A percentile compares a stretch with the other conserved stretches of the same genome.
These are phyloP conservation scores for Athalia cordata DNA, from an alignment of 2,888 invertebrate species.

Conservation along the genomic window DNA sequence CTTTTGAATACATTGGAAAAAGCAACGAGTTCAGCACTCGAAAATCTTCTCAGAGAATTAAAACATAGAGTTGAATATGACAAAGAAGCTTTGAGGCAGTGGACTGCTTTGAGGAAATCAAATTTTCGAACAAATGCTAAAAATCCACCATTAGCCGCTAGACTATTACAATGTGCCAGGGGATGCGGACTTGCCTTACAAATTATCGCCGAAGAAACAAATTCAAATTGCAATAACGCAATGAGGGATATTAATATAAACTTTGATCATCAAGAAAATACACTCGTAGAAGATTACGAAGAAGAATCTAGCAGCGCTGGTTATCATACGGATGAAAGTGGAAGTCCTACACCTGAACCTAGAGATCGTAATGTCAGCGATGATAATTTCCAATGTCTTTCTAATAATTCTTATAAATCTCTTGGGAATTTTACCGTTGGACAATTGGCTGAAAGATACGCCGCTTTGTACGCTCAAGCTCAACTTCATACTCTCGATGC, in stretches of 20 bases:
- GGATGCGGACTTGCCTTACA: conserved; percentile 86
- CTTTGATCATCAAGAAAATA: conserved; percentile 64
- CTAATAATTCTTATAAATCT: neutral
- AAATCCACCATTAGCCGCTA: conserved; percentile 75
- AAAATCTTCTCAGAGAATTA: conserved; percentile 84
- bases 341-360: conserved; percentile 69
- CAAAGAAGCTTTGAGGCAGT: conserved; percentile 87
- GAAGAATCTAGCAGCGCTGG: conserved; percentile 68
- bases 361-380: conserved; percentile 39
- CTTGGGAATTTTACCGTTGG: conserved; percentile 55
- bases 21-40: conserved; percentile 78
- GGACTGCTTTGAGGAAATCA: conserved; percentile 76
- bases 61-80: conserved; percentile 91
- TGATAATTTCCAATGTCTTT: conserved; percentile 43
- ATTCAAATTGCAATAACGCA: conserved; percentile 30
- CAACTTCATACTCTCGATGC: conserved; percentile 91
- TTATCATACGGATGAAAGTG: conserved; percentile 70
- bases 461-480: conserved; percentile 88
- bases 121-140: conserved; percentile 57
- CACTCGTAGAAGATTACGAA: conserved; percentile 61
- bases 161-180: conserved; percentile 84
- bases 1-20: conserved; percentile 90
- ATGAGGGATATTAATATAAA: neutral
- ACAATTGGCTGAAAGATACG: conserved; percentile 85
- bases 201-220: conserved; percentile 78